Evolutionary conservation across 2,113 vertebrate species (phyloP).

Genomic region (Brachypteracias leptosomus): DNA sequence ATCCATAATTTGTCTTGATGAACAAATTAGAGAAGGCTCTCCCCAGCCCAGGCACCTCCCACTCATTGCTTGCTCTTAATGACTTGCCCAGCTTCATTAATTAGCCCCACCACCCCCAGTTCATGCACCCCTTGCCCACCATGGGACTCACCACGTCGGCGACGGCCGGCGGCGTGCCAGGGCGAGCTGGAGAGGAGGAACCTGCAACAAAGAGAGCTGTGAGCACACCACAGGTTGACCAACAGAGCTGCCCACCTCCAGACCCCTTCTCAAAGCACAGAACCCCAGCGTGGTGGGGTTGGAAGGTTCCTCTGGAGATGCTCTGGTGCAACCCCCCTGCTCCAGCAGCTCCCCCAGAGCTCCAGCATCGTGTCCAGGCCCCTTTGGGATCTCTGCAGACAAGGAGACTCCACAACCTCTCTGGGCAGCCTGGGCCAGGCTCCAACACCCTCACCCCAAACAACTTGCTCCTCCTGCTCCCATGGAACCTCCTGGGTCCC

Average conservation of each 20-base stretch:
- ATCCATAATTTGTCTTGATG: fast-evolving
- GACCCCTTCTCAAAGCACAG: neutral
- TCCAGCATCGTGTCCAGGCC: too few species aligned
- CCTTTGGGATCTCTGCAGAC: too few species aligned
- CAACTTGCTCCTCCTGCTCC: too few species aligned
- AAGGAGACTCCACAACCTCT: too few species aligned
- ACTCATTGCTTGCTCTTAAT: fast-evolving
- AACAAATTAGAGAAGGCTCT: fast-evolving
- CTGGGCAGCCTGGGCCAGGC: too few species aligned
- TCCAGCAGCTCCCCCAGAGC: too few species aligned
- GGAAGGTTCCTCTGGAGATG: too few species aligned
- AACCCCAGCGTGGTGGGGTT: neutral
- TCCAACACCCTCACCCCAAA: too few species aligned
- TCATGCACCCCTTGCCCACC: fast-evolving
- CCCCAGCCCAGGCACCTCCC: fast-evolving
- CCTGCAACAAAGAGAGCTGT: constrained; percentile 68
- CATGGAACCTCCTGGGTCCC: too few species aligned
- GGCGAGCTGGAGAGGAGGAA: constrained; percentile 90
- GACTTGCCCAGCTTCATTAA: fast-evolving
- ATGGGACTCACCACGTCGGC: constrained; percentile 83
- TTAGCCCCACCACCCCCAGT: neutral
- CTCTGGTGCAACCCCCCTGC: too few species aligned
- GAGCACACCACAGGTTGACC: fast-evolving
- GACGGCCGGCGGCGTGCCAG: constrained; percentile 84
- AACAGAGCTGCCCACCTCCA: fast-evolving